Evolutionary conservation across 2,888 invertebrate species (phyloP).

Genomic region (Lepidonotus clava): DNA sequence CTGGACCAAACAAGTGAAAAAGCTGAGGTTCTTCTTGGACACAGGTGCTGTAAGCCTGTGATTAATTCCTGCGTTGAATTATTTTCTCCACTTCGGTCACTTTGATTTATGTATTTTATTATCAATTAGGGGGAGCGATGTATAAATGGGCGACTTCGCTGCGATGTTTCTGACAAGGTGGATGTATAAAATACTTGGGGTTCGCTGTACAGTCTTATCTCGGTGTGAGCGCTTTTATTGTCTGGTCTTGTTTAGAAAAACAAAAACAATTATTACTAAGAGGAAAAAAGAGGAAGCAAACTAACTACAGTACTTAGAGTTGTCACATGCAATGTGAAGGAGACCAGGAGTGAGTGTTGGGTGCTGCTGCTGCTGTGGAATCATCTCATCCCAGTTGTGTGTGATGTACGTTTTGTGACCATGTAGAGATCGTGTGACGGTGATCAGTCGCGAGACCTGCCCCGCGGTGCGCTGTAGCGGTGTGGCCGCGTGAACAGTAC

Average conservation of each 20-base stretch:
- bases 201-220: constrained; percentile 21
- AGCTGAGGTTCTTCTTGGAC: not conserved
- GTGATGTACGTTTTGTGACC: not conserved
- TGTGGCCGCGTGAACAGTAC: not conserved
- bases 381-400: constrained; percentile 29
- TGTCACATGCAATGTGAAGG: constrained; percentile 25
- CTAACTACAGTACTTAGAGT: constrained; percentile 35
- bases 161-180: not conserved
- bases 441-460: no score
- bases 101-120: not conserved
- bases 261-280: not conserved
- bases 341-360: not conserved
- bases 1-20: not conserved
- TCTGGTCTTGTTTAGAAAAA: constrained; percentile 15
- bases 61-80: not conserved
- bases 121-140: not conserved
- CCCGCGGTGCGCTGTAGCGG: not conserved
- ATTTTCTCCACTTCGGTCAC: not conserved
- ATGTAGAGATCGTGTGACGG: not conserved
- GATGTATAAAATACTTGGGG: not conserved
- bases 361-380: no score
- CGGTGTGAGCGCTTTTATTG: constrained; percentile 33
- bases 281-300: no score
- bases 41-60: not conserved
- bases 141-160: not conserved